Evolutionary conservation across 2,797 vertebrate genomes (phyloP), one percentile per base, ranked within the genome.

Genomic region (Aeoliscus strigatus): DNA sequence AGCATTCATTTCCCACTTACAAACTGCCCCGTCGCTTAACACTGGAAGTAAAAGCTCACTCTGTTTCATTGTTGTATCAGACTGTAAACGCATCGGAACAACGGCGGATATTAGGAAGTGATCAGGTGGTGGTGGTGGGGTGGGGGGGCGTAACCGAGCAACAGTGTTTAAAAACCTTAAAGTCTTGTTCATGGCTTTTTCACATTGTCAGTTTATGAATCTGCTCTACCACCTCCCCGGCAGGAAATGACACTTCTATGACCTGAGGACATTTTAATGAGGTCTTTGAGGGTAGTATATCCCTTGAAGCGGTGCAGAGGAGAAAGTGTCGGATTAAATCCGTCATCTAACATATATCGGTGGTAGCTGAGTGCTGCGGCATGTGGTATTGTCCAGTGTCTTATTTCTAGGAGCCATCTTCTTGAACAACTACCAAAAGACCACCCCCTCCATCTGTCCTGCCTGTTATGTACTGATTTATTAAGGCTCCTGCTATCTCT

Each of bases 361-460:
- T 41, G 36, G 36, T 32, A 46, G 29, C 17, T 27, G n/a, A 32
- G 17, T 38, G 13, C 14, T 39, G 29, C 30, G 26, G 27, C 49
- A 37, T 48, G 27, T 21, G 26, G 25, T 18, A n/a, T 50, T 24
- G 18, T 41, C 18, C 69, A 60, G 9, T 9, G 40, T 43, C 51
- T 10, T 43, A 27, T 61, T 69, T 32, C 31, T 24, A 55, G 75
- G 69, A 76, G 75, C 55, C 73, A 70, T 66, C 38, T 53, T 71
- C 44, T 79, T 78, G 78, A 79, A 72, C 43, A 39, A 41, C 72
- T 34, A 73, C 74, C 75, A 79, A 75, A 70, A 60, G 49, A 63
- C 53, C 56, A 40, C 66, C 73, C 69, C 46, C 59, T 75, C 81
- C 74, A 71, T 80, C 79, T 81, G 77, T 69, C 67, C 61, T 61